phyloP scores from a whole-genome alignment of 2,888 invertebrate species.

The Cheilosia grossa region DNA sequence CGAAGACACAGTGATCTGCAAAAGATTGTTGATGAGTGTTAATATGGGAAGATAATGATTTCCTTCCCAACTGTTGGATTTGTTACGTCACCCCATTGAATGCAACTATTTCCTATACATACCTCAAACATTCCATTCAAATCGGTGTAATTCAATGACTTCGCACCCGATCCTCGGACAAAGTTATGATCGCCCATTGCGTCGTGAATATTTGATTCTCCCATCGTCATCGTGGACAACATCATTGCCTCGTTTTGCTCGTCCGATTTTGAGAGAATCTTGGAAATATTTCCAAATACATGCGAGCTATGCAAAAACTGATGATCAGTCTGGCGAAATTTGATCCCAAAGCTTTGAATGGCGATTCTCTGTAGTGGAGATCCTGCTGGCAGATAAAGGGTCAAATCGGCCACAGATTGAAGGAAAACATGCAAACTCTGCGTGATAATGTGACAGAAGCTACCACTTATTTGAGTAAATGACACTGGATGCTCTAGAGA shows the following conservation, averaged over 20 bases:
- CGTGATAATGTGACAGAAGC: slow-evolving; percentile 87
- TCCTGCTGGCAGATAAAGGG: slow-evolving; percentile 93
- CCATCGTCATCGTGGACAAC: slow-evolving; percentile 79
- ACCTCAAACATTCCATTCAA: slow-evolving; percentile 83
- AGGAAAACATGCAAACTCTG: slow-evolving; percentile 93
- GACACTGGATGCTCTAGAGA: slow-evolving; percentile 89
- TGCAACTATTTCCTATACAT: not conserved
- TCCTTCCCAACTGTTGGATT: too few relatives aligned
- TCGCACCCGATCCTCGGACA: slow-evolving; percentile 78
- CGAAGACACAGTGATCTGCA: slow-evolving; percentile 93
- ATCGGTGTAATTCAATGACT: slow-evolving; percentile 80
- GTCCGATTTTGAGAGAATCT: slow-evolving; percentile 96
- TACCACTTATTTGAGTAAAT: slow-evolving; percentile 91
- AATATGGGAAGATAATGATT: too few relatives aligned
- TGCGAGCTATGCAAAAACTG: slow-evolving; percentile 94
- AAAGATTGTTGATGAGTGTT: not conserved
- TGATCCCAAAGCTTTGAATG: slow-evolving; percentile 95
- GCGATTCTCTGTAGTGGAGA: slow-evolving; percentile 96
- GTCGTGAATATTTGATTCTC: slow-evolving; percentile 79
- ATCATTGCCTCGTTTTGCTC: slow-evolving; percentile 86
- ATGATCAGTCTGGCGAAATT: slow-evolving; percentile 94
- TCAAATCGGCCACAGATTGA: slow-evolving; percentile 96
- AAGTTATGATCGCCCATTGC: slow-evolving; percentile 79
- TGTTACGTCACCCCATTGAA: too few relatives aligned
- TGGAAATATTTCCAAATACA: slow-evolving; percentile 97